Conservation (phyloP, 2,113 vertebrate species). For the Heterotilapia buettikoferi region DNA sequence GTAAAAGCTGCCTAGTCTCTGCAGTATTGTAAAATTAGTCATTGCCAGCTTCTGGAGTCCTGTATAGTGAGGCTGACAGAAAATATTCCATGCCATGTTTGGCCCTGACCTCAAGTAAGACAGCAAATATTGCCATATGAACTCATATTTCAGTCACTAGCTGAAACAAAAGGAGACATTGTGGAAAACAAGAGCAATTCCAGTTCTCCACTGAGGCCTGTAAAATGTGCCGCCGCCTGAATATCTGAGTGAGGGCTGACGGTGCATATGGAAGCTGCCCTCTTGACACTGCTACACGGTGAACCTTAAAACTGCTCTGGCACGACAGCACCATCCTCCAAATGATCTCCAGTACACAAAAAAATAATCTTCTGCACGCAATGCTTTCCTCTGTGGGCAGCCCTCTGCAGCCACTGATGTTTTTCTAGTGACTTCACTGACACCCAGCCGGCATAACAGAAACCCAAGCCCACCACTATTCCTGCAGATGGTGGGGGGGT, state of each 20-base stretch:
- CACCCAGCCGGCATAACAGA: conserved; percentile 3
- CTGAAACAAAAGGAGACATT: conserved; percentile 30
- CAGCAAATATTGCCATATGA: conserved; percentile 16
- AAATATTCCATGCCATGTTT: background rate
- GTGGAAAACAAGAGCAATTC: conserved; percentile 55
- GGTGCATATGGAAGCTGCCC: conserved; percentile 55
- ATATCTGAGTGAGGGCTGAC: conserved; percentile 26
- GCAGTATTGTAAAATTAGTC: background rate
- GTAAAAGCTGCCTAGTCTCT: background rate
- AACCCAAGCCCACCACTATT: background rate
- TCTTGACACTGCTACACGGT: conserved; percentile 11
- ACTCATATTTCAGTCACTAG: conserved; percentile 38
- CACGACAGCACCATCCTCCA: background rate
- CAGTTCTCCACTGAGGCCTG: conserved; percentile 26
- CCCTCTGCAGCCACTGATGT: background rate
- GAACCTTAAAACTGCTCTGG: background rate
- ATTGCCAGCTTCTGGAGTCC: background rate
- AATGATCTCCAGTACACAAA: background rate
- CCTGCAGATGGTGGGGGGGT: background rate
- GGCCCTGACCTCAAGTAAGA: conserved; percentile 22
- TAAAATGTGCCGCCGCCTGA: conserved; percentile 4
- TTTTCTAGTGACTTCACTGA: conserved; percentile 22
- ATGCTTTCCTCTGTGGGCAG: conserved; percentile 36
- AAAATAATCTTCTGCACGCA: background rate
- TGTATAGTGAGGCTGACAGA: background rate